Evolutionary conservation across 2,888 invertebrate genomes (phyloP).

Genomic region (Phytoseiulus persimilis): DNA sequence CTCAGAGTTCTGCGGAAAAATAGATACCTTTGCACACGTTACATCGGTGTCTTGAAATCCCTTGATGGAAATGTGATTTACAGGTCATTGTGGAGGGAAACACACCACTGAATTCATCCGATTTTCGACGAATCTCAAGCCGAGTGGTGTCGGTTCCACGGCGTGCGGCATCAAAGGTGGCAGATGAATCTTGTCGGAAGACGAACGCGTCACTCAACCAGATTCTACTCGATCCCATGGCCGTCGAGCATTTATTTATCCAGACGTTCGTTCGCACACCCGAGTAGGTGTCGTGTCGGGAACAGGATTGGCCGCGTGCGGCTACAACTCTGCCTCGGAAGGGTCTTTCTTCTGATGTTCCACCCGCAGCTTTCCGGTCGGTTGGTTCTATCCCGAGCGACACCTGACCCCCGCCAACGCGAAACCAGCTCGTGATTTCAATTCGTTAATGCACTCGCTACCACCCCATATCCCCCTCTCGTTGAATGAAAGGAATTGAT

Average conservation of each 20-base stretch:
- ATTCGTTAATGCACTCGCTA: background rate
- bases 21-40: too few species aligned
- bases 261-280: background rate
- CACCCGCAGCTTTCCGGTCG: background rate
- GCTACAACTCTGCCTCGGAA: background rate
- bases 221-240: too few species aligned
- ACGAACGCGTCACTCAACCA: too few species aligned
- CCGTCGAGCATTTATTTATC: background rate
- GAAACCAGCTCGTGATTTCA: background rate
- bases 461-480: background rate
- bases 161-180: too few species aligned
- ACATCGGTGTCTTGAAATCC: too few species aligned
- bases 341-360: background rate
- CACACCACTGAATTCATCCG: too few species aligned
- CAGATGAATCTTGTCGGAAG: too few species aligned
- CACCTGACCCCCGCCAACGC: background rate
- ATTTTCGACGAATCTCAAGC: too few species aligned
- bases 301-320: background rate
- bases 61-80: too few species aligned
- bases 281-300: background rate
- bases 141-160: too few species aligned
- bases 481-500: background rate
- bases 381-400: background rate
- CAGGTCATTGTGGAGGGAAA: too few species aligned
- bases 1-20: too few species aligned